Evolutionary conservation across 2,888 invertebrate genomes (phyloP).

Genomic region (Drosophila siamana): DNA sequence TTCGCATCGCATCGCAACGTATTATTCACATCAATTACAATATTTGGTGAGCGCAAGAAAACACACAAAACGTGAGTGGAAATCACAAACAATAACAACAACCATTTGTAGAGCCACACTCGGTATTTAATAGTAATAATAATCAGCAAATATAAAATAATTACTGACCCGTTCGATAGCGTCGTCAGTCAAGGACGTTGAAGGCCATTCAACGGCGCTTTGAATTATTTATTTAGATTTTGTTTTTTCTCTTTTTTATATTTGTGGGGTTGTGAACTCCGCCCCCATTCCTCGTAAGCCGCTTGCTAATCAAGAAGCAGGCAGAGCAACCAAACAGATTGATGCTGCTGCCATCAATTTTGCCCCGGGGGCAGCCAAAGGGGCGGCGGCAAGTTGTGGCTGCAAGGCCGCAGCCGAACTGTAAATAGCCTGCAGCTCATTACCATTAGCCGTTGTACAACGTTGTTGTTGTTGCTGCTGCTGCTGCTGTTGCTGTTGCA

Average conservation of each 20-base stretch:
- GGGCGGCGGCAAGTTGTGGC: slow-evolving; percentile 20
- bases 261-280: slow-evolving; percentile 63
- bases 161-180: slow-evolving; percentile 64
- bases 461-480: slow-evolving; percentile 23
- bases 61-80: slow-evolving; percentile 68
- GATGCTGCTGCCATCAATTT: slow-evolving; percentile 75
- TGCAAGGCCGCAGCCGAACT: slow-evolving; percentile 71
- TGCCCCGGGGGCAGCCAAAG: slow-evolving; percentile 33
- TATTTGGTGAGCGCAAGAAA: slow-evolving; percentile 72
- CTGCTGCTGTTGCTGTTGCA: slow-evolving; percentile 39
- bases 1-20: slow-evolving; percentile 65
- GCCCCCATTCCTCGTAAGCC: not conserved
- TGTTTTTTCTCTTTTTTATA: no score
- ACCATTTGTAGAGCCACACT: slow-evolving; percentile 38
- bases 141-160: slow-evolving; percentile 77
- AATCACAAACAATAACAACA: slow-evolving; percentile 27
- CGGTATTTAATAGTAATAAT: slow-evolving; percentile 49
- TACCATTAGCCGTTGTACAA: slow-evolving; percentile 68
- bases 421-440: slow-evolving; percentile 78
- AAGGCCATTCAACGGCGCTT: slow-evolving; percentile 74
- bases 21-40: slow-evolving; percentile 79
- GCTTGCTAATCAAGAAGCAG: slow-evolving; percentile 66
- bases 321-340: slow-evolving; percentile 62
- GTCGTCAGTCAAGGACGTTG: slow-evolving; percentile 72
- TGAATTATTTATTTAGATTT: slow-evolving; percentile 18